Evolutionary conservation across 2,113 vertebrate species (phyloP), one percentile per base, ranked within the genome.

Genomic region (Dendrocopos noguchii): DNA sequence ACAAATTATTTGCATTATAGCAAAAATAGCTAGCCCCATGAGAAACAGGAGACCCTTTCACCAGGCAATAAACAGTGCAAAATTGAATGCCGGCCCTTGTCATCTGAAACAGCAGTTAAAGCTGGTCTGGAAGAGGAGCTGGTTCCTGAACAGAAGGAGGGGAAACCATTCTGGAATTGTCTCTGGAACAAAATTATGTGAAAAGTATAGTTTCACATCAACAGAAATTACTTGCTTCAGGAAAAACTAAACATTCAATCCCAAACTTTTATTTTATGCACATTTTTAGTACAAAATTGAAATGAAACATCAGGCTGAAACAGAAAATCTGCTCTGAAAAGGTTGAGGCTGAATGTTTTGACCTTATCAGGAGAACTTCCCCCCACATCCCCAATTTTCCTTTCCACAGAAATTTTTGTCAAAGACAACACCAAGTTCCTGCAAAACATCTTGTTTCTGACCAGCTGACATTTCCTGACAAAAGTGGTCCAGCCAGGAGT

Each of bases 311-410:
- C 47, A 29, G 31, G 18, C 53, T 71, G 66, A 74, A 75, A 56
- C 22, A 66, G 78, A 61, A 84, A 92, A 92, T 86, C 74, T 81
- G 55, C 55, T 73, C 63, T 72, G 93, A 73, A 92, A 94, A 94
- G 89, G 87, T 59, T 95, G 81, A 91, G 33, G 36, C 53, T 72
- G 91, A 92, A 74, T 60, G 71, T 28, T 88, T 36, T 90, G 89
- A 95, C 94, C 91, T 96, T 92, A 91, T 87, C 55, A 76, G 75
- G 72, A 67, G 67, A 76, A 66, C 34, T 28, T 47, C 53, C 52
- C 59, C 60, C 44, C 36, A 36, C 61, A 55, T 19, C 31, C 56
- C 53, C 8, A 22, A 29, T 60, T 93, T 85, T 75, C 57, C 77
- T 78, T 87, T 87, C 17, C 3, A 71, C 88, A 71, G 31, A 76